These are phyloP conservation scores for Gymnosoma rotundatum DNA, from an alignment of 2,888 invertebrate genomes.

Conservation along the genomic window DNA sequence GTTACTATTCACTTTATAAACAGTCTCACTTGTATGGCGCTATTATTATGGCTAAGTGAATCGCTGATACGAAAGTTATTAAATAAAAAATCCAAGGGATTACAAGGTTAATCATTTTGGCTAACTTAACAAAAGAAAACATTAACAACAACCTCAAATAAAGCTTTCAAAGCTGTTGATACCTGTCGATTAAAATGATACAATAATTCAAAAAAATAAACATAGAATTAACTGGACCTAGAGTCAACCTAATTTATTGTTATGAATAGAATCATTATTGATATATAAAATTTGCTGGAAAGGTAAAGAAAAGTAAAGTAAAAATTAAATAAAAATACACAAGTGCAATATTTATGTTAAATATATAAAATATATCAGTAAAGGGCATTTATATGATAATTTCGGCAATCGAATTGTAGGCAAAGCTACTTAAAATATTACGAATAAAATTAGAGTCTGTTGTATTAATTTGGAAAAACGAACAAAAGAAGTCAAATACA, in stretches of 20 bases:
- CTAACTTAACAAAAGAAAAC: neutral
- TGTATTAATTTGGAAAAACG: too few species aligned
- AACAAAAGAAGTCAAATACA: too few species aligned
- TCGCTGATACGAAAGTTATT: slow-evolving; percentile 74
- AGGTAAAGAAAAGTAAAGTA: neutral
- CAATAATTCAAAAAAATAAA: neutral
- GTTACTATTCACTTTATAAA: slow-evolving; percentile 78
- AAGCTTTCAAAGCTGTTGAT: slow-evolving; percentile 24
- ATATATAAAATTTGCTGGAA: neutral
- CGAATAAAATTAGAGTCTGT: too few species aligned
- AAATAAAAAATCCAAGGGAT: slow-evolving; percentile 60
- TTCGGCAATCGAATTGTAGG: too few species aligned
- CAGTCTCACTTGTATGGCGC: slow-evolving; percentile 74
- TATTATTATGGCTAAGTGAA: slow-evolving; percentile 77
- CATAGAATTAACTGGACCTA: neutral
- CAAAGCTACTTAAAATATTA: too few species aligned
- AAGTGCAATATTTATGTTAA: neutral
- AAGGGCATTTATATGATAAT: too few species aligned
- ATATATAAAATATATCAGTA: neutral
- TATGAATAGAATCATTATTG: slow-evolving; percentile 4
- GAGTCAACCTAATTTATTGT: slow-evolving; percentile 47
- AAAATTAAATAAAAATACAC: neutral
- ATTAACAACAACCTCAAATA: slow-evolving; percentile 28
- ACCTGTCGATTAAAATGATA: slow-evolving; percentile 16
- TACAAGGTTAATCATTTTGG: slow-evolving; percentile 20